Conservation (phyloP, 2,888 invertebrate genomes). For the Drosophila siamana region DNA sequence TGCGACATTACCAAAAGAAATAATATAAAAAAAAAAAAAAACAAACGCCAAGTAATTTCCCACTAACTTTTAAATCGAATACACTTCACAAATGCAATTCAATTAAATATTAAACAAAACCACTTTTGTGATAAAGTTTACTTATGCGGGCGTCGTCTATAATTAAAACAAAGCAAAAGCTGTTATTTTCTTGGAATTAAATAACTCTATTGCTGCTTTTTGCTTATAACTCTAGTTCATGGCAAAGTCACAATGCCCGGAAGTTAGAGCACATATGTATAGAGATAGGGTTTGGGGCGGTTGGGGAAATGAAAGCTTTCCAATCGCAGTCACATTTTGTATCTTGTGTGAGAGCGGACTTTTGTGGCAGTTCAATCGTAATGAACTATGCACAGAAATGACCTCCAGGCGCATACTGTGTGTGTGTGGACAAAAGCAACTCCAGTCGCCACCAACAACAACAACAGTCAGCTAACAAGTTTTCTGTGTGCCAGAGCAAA, state of each 20-base stretch:
- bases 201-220: neutral
- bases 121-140: neutral
- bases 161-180: neutral
- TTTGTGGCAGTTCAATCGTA: constrained; percentile 78
- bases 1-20: constrained; percentile 22
- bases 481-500: constrained; percentile 65
- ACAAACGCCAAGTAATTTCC: constrained; percentile 44
- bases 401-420: constrained; percentile 68
- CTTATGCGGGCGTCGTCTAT: neutral
- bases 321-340: constrained; percentile 19
- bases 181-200: neutral
- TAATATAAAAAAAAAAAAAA: constrained; percentile 35
- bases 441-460: constrained; percentile 12
- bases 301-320: constrained; percentile 48
- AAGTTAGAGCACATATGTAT: constrained; percentile 34
- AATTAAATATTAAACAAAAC: neutral
- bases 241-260: neutral
- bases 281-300: neutral
- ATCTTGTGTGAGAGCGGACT: constrained; percentile 47
- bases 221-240: neutral
- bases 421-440: constrained; percentile 60
- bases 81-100: constrained; percentile 21
- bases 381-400: constrained; percentile 79
- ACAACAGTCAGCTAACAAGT: constrained; percentile 52
- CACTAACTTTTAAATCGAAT: constrained; percentile 24